Percentiles rank a stretch among this genome's conserved stretches.
Conservation (phyloP, 2,797 vertebrate genomes). For the Kryptolebias ocellatus region DNA sequence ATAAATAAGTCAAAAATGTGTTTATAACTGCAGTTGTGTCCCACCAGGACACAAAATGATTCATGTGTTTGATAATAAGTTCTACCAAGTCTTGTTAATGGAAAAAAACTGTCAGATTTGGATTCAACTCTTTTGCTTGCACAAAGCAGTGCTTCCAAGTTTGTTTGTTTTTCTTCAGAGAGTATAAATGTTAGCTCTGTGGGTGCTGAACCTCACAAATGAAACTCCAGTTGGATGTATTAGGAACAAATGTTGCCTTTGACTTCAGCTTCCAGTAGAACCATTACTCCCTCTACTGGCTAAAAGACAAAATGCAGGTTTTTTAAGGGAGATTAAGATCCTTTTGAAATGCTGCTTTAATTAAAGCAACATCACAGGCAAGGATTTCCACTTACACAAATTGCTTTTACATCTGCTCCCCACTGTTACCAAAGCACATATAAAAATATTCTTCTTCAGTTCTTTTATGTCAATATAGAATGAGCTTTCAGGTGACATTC, state of each 20-base stretch:
- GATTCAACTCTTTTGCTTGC: constrained; percentile 3
- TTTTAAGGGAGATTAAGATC: not conserved
- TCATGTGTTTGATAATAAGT: constrained; percentile 37
- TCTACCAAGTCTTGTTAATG: constrained; percentile 35
- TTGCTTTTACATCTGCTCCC: too few relatives aligned
- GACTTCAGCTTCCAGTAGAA: constrained; percentile 38
- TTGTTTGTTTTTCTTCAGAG: constrained; percentile 6
- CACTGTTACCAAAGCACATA: constrained; percentile 13
- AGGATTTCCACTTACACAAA: not conserved
- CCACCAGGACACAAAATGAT: constrained; percentile 32
- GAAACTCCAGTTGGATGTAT: constrained; percentile 17
- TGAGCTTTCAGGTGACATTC: constrained; percentile 12
- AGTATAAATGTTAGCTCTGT: constrained; percentile 28
- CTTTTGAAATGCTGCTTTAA: constrained; percentile 2
- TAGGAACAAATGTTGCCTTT: constrained; percentile 32
- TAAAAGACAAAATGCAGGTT: constrained; percentile 39
- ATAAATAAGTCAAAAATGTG: constrained; percentile 8
- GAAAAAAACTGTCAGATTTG: constrained; percentile 43
- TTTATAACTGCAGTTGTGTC: constrained; percentile 39
- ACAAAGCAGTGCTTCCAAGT: constrained; percentile 11
- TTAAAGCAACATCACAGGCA: constrained; percentile 26
- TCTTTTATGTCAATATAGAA: constrained; percentile 3
- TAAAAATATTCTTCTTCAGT: not conserved
- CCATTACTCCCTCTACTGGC: constrained; percentile 66
- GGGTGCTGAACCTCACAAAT: constrained; percentile 29